phyloP scores from a whole-genome alignment of 2,797 vertebrate species.

The Oophaga sylvatica region DNA sequence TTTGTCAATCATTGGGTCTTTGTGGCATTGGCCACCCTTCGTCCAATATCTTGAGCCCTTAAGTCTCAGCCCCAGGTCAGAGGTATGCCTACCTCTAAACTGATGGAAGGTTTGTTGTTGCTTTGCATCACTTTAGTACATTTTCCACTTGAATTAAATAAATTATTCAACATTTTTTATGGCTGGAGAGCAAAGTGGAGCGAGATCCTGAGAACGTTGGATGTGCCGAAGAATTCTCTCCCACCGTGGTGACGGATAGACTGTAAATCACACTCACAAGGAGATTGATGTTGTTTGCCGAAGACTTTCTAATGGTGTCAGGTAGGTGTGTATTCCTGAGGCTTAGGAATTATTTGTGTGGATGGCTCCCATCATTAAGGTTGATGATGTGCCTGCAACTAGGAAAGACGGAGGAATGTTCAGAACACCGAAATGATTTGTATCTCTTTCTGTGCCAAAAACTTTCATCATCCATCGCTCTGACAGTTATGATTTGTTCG shows the following conservation, averaged over 20 bases:
- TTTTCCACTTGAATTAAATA: not conserved
- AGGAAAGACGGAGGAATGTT: slow-evolving; percentile 58
- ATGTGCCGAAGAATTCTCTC: slow-evolving; percentile 65
- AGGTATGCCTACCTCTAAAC: not conserved
- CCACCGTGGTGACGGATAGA: slow-evolving; percentile 69
- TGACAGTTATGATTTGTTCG: slow-evolving; percentile 74
- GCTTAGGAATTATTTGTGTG: slow-evolving; percentile 77
- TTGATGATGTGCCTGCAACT: slow-evolving; percentile 74
- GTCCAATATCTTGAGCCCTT: not conserved
- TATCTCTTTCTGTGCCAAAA: slow-evolving; percentile 72
- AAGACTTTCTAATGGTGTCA: slow-evolving; percentile 74
- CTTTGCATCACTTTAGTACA: not conserved
- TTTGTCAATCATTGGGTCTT: not conserved
- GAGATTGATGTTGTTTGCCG: slow-evolving; percentile 78
- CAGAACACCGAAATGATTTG: slow-evolving; percentile 68
- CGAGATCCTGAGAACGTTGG: slow-evolving; percentile 70
- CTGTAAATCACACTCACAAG: slow-evolving; percentile 76
- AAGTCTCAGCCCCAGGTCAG: not conserved
- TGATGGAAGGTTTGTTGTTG: not conserved
- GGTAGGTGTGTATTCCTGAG: slow-evolving; percentile 77
- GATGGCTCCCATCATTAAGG: slow-evolving; percentile 78
- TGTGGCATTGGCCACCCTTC: not conserved
- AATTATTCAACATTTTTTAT: slow-evolving; percentile 29
- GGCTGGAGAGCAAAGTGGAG: slow-evolving; percentile 64
- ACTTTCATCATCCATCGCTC: slow-evolving; percentile 67